Evolutionary conservation across 2,888 invertebrate species (phyloP).

Genomic region (Sinohyriopsis cumingii): DNA sequence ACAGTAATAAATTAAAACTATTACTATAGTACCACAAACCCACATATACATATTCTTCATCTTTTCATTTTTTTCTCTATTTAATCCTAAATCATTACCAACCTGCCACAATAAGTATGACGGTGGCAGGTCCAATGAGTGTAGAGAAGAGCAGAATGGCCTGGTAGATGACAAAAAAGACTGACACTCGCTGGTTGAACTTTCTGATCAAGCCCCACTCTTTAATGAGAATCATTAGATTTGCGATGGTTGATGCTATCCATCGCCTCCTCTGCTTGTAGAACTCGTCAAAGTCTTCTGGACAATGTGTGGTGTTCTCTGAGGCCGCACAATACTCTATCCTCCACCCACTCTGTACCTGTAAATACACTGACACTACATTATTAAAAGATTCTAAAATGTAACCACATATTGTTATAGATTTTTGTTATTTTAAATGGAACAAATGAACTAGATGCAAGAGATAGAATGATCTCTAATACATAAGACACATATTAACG

Average conservation of each 20-base stretch:
- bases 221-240: constrained; percentile 49
- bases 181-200: constrained; percentile 58
- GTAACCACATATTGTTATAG: background rate
- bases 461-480: no score
- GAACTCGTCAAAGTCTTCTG: constrained; percentile 67
- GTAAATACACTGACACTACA: background rate
- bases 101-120: constrained; percentile 59
- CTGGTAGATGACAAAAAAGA: constrained; percentile 63
- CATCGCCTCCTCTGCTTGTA: constrained; percentile 67
- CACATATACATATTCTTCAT: no score
- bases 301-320: constrained; percentile 63
- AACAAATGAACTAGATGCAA: background rate
- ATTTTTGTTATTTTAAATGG: no score
- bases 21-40: no score
- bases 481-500: no score
- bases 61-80: no score
- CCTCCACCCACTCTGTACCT: constrained; percentile 67
- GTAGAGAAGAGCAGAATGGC: constrained; percentile 60
- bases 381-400: background rate
- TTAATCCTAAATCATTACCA: constrained; percentile 1
- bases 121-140: constrained; percentile 57
- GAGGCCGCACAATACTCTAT: constrained; percentile 68
- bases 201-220: constrained; percentile 46
- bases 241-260: constrained; percentile 67
- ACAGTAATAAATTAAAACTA: no score